Conservation (phyloP, 2,888 invertebrate genomes). For the Synanthedon myopaeformis region DNA sequence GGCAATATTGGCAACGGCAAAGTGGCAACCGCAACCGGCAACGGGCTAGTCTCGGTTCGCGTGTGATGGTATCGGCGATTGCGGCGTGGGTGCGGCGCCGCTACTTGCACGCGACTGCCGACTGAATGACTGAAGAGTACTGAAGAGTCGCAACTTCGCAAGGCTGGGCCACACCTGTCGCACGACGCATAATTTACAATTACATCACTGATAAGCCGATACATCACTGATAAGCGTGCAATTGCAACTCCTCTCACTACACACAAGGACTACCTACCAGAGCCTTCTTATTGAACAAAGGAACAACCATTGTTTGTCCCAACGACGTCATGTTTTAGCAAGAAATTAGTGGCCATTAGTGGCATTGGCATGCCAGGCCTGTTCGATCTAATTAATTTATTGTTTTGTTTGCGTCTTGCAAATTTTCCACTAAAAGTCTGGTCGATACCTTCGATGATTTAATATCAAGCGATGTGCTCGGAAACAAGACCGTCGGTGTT, state of each 20-base stretch:
- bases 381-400: conserved; percentile 12
- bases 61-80: background rate
- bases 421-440: too few relatives aligned
- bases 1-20: conserved; percentile 5
- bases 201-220: conserved; percentile 34
- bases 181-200: conserved; percentile 8
- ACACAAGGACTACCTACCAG: too few relatives aligned
- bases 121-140: conserved; percentile 9
- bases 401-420: background rate
- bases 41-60: background rate
- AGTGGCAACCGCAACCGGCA: background rate
- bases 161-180: conserved; percentile 16
- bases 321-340: background rate
- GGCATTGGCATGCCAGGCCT: conserved; percentile 4
- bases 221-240: background rate
- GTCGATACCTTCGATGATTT: too few relatives aligned
- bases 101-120: conserved; percentile 7
- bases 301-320: background rate
- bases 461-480: too few relatives aligned
- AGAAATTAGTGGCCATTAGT: background rate
- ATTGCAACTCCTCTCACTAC: background rate
- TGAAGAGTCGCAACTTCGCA: too few relatives aligned
- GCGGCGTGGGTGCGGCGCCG: conserved; percentile 6
- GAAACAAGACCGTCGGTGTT: too few relatives aligned
- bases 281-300: too few relatives aligned